These are phyloP conservation scores for Rhagoletis pomonella DNA, from an alignment of 1,140 invertebrate species.

Conservation along the genomic window DNA sequence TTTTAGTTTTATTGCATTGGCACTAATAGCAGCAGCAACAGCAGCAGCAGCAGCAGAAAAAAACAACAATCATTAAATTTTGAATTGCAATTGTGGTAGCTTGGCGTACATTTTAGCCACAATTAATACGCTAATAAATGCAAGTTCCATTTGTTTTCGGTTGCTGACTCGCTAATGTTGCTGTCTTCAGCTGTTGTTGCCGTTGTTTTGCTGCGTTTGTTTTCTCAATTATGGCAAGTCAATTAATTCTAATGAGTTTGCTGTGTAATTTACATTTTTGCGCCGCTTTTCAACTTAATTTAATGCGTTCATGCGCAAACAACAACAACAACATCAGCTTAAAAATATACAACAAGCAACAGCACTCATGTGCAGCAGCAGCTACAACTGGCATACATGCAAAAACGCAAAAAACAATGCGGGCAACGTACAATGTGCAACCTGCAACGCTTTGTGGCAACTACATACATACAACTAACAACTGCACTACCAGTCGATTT, in stretches of 20 bases:
- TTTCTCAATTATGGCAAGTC: constrained; percentile 73
- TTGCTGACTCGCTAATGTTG: background rate
- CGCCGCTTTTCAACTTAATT: constrained; percentile 70
- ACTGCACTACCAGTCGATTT: background rate
- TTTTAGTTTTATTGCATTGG: background rate
- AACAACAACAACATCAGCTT: background rate
- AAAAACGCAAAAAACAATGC: no score
- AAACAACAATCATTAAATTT: background rate
- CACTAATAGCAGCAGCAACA: background rate
- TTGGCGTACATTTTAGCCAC: background rate
- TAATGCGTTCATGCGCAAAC: constrained; percentile 63
- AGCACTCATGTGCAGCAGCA: background rate
- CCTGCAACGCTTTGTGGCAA: background rate
- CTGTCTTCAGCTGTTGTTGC: background rate
- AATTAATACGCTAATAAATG: constrained; percentile 17
- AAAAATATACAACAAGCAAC: background rate
- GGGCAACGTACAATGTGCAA: background rate
- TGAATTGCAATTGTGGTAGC: background rate
- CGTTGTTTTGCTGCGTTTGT: constrained; percentile 57
- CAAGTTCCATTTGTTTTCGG: background rate
- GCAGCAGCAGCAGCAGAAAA: background rate
- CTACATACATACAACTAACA: background rate
- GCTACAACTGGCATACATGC: no score
- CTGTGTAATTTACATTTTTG: constrained; percentile 43
- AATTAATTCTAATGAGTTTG: constrained; percentile 72